Conservation (phyloP, 1,140 invertebrate species). For the Melanaphis sacchari region DNA sequence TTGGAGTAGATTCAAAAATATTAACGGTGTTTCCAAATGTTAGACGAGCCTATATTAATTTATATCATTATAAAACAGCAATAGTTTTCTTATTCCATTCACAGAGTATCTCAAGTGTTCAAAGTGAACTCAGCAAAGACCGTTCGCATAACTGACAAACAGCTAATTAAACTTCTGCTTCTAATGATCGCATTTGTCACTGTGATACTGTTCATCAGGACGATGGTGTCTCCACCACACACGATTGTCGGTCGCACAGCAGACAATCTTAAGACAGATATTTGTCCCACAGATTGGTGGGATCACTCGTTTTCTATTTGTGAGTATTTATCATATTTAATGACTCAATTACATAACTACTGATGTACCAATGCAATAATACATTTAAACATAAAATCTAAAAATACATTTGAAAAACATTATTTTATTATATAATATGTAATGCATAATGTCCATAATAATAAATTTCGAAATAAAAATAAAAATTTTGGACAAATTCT, state of each 20-base stretch:
- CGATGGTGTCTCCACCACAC: constrained; percentile 85
- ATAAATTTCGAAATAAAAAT: neutral
- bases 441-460: neutral
- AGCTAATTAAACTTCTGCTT: constrained; percentile 86
- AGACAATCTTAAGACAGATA: constrained; percentile 88
- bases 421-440: neutral
- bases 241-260: constrained; percentile 86
- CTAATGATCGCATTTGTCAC: constrained; percentile 87
- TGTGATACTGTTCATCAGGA: constrained; percentile 84
- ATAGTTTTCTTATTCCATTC: constrained; percentile 61
- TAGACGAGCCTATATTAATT: neutral
- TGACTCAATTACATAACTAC: neutral
- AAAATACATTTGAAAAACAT: neutral
- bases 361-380: neutral
- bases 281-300: constrained; percentile 95
- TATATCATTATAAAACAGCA: neutral
- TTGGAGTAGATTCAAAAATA: neutral
- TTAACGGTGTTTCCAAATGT: neutral
- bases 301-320: constrained; percentile 92
- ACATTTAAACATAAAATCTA: neutral
- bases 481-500: neutral
- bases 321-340: constrained; percentile 69
- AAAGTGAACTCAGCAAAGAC: constrained; percentile 91
- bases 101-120: constrained; percentile 94
- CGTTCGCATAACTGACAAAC: constrained; percentile 93